Percentiles rank a stretch among this genome's conserved stretches.
Conservation (phyloP, 2,888 invertebrate species). For the Dasysyrphus tricinctus region DNA sequence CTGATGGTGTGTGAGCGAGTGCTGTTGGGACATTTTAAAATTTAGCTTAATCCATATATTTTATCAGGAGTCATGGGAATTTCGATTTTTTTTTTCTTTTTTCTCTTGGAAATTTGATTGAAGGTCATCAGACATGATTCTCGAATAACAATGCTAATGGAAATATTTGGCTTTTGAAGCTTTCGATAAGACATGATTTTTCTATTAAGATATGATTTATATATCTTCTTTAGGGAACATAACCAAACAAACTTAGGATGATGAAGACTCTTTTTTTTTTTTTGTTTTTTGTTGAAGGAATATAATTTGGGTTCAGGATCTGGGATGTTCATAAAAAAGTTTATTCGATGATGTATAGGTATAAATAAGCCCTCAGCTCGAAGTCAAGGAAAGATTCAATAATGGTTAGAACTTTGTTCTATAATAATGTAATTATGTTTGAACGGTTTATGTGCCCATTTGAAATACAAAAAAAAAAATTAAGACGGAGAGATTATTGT, state of each 20-base stretch:
- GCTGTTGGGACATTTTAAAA: slow-evolving; percentile 46
- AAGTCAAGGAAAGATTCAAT: too few relatives aligned
- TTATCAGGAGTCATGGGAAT: slow-evolving; percentile 7
- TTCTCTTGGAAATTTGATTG: slow-evolving; percentile 46
- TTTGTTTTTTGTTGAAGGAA: not conserved
- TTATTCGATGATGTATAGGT: not conserved
- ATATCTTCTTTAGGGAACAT: slow-evolving; percentile 9
- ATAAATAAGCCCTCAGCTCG: too few relatives aligned
- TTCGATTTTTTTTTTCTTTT: not conserved
- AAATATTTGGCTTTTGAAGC: slow-evolving; percentile 37
- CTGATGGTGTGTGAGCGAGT: not conserved
- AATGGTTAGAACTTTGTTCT: too few relatives aligned
- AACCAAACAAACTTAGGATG: slow-evolving; percentile 6
- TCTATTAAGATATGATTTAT: slow-evolving; percentile 36
- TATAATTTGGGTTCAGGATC: not conserved
- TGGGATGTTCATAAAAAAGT: not conserved
- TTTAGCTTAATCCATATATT: slow-evolving; percentile 26
- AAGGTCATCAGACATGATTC: slow-evolving; percentile 29
- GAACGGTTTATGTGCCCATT: too few relatives aligned
- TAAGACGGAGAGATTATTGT: too few relatives aligned
- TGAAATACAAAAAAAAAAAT: too few relatives aligned
- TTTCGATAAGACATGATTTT: slow-evolving; percentile 29
- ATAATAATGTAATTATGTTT: too few relatives aligned
- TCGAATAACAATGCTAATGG: slow-evolving; percentile 43
- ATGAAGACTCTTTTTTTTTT: not conserved